Evolutionary conservation across 92 coral and sea anemone genomes (phyloP), one percentile per base, ranked within the genome.

Genomic region (Phenganax stokvisi): DNA sequence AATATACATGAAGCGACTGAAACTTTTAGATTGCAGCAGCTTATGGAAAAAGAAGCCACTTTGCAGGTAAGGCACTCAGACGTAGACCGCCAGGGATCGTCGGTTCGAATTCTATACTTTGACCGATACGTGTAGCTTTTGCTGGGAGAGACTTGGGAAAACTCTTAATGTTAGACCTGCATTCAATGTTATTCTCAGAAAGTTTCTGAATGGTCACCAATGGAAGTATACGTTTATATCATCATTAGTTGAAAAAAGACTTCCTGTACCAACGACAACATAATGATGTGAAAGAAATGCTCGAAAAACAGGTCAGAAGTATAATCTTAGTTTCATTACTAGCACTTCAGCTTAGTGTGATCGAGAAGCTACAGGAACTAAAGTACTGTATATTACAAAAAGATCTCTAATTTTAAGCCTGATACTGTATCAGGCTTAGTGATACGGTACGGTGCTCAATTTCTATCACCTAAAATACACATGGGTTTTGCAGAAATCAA

Each of bases 1-100:
- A 94, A 94, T 78, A 94, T 94, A 51, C 98, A 94, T 67, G 98
- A 94, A 60, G 90, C 98, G 11, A 94, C 98, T 11, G 98, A 94
- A 81, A 92, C 90, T 59, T 94, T 92, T 65, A 88, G 92, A 60
- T 53, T 86, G 69, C 97, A 94, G 54, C 98, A 94, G 59, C 64
- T 89, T 60, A 93, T 92, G 85, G 98, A 94, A 72, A 87, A 80
- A 51, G 98, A 94, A 82, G 93, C 93, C 58, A 74, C 90, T 31
- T 75, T 94, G 73, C 98, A 94, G 97, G 98, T 94, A 76, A 6
- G 27, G 0, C 13, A 69, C 20, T 37, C 5, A 37, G 3, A 37
- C 47, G 47, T 37, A 37, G 47, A 37, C 47, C 47, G 5, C 47
- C 47, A 5, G 47, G 25, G 25, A 20, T 20, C 25, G 25, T 20